Evolutionary conservation across 2,797 vertebrate genomes (phyloP).

Genomic region (Parotocinclus haroldoi): DNA sequence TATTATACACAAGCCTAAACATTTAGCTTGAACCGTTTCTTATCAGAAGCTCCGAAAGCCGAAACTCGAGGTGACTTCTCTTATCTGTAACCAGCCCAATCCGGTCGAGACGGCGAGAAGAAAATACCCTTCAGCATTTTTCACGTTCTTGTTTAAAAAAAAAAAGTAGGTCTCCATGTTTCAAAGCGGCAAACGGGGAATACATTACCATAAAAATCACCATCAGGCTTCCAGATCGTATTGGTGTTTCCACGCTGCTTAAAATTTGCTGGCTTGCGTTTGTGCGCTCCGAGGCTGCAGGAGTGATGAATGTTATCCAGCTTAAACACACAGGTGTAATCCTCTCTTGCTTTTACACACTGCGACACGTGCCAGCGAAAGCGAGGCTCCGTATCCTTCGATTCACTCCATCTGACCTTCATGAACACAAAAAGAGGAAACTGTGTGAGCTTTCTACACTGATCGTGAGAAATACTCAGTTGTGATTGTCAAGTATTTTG

Average conservation of each 20-base stretch:
- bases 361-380: not conserved
- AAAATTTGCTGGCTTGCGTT: not conserved
- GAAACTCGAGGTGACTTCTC: not conserved
- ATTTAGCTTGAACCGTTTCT: not conserved
- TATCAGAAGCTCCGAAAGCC: not conserved
- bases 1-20: not conserved
- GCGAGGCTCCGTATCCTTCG: too few species aligned
- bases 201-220: slow-evolving; percentile 42
- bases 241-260: not conserved
- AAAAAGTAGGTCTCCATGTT: slow-evolving; percentile 29
- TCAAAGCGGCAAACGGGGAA: slow-evolving; percentile 22
- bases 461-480: too few species aligned
- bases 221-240: slow-evolving; percentile 23
- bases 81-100: slow-evolving; percentile 65
- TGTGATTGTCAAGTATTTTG: too few species aligned
- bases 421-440: too few species aligned
- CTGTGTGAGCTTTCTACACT: too few species aligned
- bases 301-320: slow-evolving; percentile 20
- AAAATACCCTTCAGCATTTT: slow-evolving; percentile 34
- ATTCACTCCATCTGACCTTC: too few species aligned
- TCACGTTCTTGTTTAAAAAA: slow-evolving; percentile 26
- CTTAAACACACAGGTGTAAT: slow-evolving; percentile 19
- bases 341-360: not conserved
- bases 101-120: slow-evolving; percentile 54
- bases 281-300: not conserved